These are phyloP conservation scores for Cyphomyrmex costatus DNA, from an alignment of 1,140 invertebrate species.

Conservation along the genomic window DNA sequence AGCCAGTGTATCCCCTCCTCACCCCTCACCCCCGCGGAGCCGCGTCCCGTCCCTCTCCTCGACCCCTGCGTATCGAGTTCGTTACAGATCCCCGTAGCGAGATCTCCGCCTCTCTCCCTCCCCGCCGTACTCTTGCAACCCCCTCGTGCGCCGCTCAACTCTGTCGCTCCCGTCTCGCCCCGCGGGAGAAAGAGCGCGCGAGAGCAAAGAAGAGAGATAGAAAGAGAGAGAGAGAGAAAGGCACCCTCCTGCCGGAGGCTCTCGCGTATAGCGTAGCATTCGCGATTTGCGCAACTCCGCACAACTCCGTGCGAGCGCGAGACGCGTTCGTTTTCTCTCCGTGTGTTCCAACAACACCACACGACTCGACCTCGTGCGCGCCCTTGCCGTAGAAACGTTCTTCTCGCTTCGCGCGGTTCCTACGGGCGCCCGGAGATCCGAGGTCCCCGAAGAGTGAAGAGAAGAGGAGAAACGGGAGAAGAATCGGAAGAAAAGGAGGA, in stretches of 20 bases:
- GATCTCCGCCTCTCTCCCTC: slow-evolving; percentile 80
- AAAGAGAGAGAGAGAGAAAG: slow-evolving; percentile 21
- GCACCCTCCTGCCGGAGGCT: slow-evolving; percentile 60
- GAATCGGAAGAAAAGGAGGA: background rate
- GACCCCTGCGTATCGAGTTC: slow-evolving; percentile 83
- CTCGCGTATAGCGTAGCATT: slow-evolving; percentile 67
- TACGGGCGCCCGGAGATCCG: background rate
- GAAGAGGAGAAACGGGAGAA: background rate
- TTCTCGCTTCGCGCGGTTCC: slow-evolving; percentile 2
- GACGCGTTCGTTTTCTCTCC: slow-evolving; percentile 71
- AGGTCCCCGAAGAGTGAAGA: background rate
- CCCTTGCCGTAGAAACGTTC: slow-evolving; percentile 8
- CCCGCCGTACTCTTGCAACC: slow-evolving; percentile 41
- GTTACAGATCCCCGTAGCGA: slow-evolving; percentile 85
- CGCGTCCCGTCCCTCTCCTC: slow-evolving; percentile 50
- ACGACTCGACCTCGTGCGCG: slow-evolving; percentile 39
- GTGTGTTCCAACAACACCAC: slow-evolving; percentile 34
- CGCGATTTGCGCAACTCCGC: slow-evolving; percentile 75
- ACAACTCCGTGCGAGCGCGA: slow-evolving; percentile 61
- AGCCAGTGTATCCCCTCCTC: slow-evolving; percentile 29
- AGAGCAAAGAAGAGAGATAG: slow-evolving; percentile 18
- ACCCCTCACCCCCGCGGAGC: background rate
- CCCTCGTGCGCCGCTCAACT: slow-evolving; percentile 35
- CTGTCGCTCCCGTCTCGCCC: slow-evolving; percentile 8
- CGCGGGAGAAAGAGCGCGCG: background rate